These are phyloP conservation scores for Crypturellus undulatus DNA, from an alignment of 2,113 vertebrate genomes.

Conservation along the genomic window DNA sequence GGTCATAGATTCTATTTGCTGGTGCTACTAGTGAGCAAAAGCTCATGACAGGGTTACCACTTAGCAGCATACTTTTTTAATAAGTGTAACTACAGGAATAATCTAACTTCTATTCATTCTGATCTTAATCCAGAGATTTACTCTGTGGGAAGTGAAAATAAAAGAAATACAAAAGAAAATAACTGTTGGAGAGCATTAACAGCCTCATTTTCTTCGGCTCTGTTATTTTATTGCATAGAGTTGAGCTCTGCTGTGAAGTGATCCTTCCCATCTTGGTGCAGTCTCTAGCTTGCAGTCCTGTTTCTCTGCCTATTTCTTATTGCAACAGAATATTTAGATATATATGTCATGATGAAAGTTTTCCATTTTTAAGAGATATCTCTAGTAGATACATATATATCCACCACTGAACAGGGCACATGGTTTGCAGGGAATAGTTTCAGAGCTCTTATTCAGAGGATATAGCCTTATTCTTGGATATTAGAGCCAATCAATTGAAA, in stretches of 20 bases:
- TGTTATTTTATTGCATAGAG: neutral
- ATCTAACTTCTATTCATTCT: neutral
- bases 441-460: neutral
- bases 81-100: neutral
- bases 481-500: neutral
- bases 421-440: neutral
- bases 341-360: neutral
- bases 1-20: neutral
- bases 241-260: too few species aligned
- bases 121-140: neutral
- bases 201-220: neutral
- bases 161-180: neutral
- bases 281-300: neutral
- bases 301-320: neutral
- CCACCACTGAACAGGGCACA: neutral
- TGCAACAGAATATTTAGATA: neutral
- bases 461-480: neutral
- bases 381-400: neutral
- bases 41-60: accelerated
- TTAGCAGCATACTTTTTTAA: neutral
- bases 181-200: neutral
- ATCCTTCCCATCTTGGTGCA: neutral
- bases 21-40: neutral
- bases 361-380: neutral
- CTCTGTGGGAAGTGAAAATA: neutral